These are phyloP conservation scores for Cheirogaleus medius DNA, from an alignment of 2,113 vertebrate species.

Conservation along the genomic window DNA sequence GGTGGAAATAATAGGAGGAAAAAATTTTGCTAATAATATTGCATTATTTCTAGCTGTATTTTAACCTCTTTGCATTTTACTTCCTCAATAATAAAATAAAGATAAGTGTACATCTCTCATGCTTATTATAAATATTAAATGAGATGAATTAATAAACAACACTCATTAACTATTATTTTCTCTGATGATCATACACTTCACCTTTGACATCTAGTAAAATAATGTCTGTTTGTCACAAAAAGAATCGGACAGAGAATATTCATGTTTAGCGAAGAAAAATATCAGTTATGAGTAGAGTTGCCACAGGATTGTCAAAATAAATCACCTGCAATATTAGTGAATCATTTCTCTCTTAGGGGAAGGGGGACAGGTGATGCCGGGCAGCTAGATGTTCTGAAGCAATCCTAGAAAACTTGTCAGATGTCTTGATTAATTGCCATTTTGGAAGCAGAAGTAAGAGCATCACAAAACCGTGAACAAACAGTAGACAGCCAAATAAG, in stretches of 20 bases:
- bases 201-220: not conserved
- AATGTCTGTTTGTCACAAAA: not conserved
- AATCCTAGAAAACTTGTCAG: not conserved
- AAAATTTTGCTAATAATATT: not conserved
- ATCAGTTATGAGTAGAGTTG: not conserved
- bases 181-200: not conserved
- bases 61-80: not conserved
- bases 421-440: slow-evolving; percentile 46
- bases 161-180: not conserved
- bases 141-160: not conserved
- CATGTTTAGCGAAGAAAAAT: not conserved
- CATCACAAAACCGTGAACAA: not conserved
- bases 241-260: not conserved
- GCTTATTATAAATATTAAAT: not conserved
- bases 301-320: not conserved
- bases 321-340: not conserved
- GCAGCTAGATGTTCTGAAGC: not conserved
- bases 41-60: not conserved
- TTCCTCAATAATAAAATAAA: not conserved
- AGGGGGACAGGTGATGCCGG: not conserved
- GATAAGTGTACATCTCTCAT: not conserved
- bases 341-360: not conserved
- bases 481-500: slow-evolving; percentile 49
- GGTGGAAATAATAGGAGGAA: not conserved
- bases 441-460: slow-evolving; percentile 59